phyloP scores from a whole-genome alignment of 2,888 invertebrate genomes.

The Aleiodes alternator region DNA sequence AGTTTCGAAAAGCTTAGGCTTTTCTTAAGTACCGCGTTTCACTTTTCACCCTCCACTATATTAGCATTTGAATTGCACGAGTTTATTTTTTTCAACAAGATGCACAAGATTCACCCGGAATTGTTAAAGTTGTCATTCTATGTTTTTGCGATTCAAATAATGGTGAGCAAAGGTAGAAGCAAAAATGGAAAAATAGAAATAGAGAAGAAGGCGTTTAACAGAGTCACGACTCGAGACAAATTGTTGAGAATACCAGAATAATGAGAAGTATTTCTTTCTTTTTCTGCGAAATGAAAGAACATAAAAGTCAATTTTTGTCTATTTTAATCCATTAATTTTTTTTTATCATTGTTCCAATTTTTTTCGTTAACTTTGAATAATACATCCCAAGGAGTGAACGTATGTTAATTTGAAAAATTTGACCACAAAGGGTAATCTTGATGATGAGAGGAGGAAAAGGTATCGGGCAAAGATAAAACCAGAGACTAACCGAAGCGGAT shows the following conservation, averaged over 20 bases:
- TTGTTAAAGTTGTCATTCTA: too few species aligned
- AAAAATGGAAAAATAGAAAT: too few species aligned
- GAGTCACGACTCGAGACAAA: conserved; percentile 30
- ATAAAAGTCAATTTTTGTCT: neutral
- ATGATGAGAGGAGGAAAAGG: conserved; percentile 4
- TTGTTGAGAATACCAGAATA: conserved; percentile 3
- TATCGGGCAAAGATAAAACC: neutral
- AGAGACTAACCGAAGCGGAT: conserved; percentile 45
- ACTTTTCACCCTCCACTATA: too few species aligned
- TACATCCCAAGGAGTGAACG: neutral
- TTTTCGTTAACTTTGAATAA: neutral
- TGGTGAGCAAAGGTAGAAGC: too few species aligned
- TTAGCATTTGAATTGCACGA: too few species aligned
- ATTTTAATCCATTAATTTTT: neutral
- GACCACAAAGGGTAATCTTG: neutral
- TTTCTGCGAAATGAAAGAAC: too few species aligned
- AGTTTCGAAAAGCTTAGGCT: too few species aligned
- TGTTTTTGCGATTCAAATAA: too few species aligned
- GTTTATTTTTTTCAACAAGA: too few species aligned
- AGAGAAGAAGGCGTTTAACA: neutral
- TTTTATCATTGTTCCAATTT: conserved; percentile 4
- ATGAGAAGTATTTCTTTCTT: neutral
- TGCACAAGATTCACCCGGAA: too few species aligned
- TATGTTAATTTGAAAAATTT: neutral
- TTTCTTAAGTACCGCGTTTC: too few species aligned